phyloP scores from a whole-genome alignment of 1,140 invertebrate genomes.

The Metaphire vulgaris region DNA sequence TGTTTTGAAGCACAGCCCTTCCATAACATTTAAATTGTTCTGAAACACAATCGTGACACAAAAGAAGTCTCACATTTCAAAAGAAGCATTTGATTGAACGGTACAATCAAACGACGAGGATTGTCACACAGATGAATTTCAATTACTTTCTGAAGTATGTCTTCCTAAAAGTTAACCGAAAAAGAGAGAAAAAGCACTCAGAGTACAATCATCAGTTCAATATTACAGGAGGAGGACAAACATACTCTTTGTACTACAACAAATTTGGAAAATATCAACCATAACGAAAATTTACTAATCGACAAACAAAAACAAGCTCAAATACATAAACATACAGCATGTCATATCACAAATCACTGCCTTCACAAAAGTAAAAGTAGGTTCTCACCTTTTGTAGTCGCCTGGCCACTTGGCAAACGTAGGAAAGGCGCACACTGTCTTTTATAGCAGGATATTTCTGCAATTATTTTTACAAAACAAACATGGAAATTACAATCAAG shows the following conservation, averaged over 20 bases:
- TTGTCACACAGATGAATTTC: not conserved
- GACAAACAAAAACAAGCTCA: not conserved
- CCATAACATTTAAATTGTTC: too few relatives aligned
- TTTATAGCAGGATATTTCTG: not conserved
- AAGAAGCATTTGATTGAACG: conserved; percentile 4
- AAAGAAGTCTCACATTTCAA: conserved; percentile 3
- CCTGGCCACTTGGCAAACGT: not conserved
- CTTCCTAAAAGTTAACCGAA: conserved; percentile 6
- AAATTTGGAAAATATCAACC: too few relatives aligned
- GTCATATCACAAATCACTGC: not conserved
- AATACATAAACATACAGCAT: too few relatives aligned
- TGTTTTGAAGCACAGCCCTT: too few relatives aligned
- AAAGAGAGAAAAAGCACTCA: not conserved
- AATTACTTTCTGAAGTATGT: conserved; percentile 2
- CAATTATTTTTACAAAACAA: too few relatives aligned
- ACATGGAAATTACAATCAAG: too few relatives aligned
- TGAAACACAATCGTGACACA: not conserved
- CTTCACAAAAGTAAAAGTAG: not conserved
- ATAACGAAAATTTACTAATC: not conserved
- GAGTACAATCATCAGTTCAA: not conserved
- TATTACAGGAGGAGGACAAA: not conserved
- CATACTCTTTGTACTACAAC: not conserved
- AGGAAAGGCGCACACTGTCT: conserved; percentile 3
- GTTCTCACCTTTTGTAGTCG: not conserved
- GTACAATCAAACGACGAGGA: conserved; percentile 1